A percentile compares a stretch with the other conserved stretches of the same genome.
These are phyloP conservation scores for Neolamprologus longior DNA, from an alignment of 2,113 vertebrate genomes.

Conservation along the genomic window DNA sequence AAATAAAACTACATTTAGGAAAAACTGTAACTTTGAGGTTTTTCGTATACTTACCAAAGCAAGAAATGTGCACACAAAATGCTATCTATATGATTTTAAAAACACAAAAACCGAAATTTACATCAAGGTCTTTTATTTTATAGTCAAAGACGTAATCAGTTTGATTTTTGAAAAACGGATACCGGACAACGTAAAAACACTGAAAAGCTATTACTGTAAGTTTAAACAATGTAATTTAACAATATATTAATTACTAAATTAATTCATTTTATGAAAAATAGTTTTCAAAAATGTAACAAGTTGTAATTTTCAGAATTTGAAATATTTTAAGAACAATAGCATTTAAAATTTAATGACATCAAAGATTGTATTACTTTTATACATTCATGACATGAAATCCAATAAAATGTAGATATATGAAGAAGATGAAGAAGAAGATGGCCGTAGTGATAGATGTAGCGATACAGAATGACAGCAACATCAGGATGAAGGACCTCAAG, in stretches of 20 bases:
- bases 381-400: background rate
- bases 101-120: background rate
- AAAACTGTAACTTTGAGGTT: background rate
- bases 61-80: too few species aligned
- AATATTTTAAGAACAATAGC: background rate
- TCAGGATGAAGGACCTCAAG: background rate
- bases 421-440: background rate
- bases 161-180: background rate
- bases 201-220: background rate
- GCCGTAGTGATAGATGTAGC: background rate
- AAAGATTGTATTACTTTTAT: background rate
- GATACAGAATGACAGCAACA: background rate
- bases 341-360: background rate
- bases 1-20: background rate
- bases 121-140: background rate
- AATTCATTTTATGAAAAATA: background rate
- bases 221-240: background rate
- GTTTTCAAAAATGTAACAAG: background rate
- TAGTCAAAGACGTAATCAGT: background rate
- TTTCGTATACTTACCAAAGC: background rate
- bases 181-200: background rate
- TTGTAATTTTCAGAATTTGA: background rate
- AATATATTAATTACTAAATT: background rate
- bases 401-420: background rate
- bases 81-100: background rate